Evolutionary conservation across 2,113 vertebrate species (phyloP), one percentile per base, ranked within the genome.

Genomic region (Arothron firmamentum): DNA sequence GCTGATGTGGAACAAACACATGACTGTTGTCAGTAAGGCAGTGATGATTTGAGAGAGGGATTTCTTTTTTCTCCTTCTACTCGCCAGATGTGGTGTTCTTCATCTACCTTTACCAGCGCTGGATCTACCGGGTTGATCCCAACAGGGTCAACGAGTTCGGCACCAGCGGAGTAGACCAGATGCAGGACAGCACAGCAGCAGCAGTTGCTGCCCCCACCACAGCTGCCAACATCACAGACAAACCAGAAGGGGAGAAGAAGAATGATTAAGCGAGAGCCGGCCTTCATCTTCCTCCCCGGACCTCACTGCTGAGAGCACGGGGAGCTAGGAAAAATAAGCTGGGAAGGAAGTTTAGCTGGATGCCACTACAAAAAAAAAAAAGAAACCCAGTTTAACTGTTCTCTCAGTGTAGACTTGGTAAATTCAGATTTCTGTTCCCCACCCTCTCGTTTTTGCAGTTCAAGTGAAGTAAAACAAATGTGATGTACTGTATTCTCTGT

Each of bases 81-180:
- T 57, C 28, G 59, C 3, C 83, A 97, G 95, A 96, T 19, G 94
- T 97, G 15, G 94, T 97, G 11, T 97, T 97, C 88, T 96, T 96
- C 88, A 91, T 96, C 78, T 96, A 96, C 85, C 91, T 97, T 87
- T 96, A 96, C 75, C 95, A 97, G 77, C 94, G 95, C 73, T 97
- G 94, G 94, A 96, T 96, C 85, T 96, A 95, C 79, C 87, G 94
- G 54, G 94, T 96, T 9, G 95, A 96, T 83, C 94, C 91, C 56
- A 94, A 92, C 16, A 90, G 94, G 5, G 78, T 95, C 70, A 96
- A 97, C 0, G 94, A 97, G 76, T 97, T 94, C 0, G 95, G 95
- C 51, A 93, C 94, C 71, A 96, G 94, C 0, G 94, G 95, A 54
- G 87, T 88, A 58, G 88, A 89, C 7, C 88, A 59, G 0, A 11